These are phyloP conservation scores for Dolichomitus sp. DNA, from an alignment of 2,888 invertebrate species.

Conservation along the genomic window DNA sequence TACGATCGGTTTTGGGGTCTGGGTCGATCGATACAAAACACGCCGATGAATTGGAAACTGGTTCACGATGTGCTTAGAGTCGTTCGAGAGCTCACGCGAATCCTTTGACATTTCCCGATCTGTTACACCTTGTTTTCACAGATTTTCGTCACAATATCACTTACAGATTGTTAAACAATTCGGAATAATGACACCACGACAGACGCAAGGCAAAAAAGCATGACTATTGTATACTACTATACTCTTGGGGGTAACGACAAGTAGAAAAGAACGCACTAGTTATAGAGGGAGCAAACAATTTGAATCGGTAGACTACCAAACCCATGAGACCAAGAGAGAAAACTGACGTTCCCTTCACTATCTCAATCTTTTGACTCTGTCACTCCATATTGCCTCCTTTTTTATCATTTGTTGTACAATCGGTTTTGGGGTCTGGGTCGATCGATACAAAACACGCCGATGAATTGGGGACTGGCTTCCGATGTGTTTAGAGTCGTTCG, in stretches of 20 bases:
- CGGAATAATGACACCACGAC: neutral
- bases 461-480: slow-evolving; percentile 17
- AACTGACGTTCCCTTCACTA: slow-evolving; percentile 60
- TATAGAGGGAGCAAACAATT: slow-evolving; percentile 38
- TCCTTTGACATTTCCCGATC: slow-evolving; percentile 77
- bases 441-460: slow-evolving; percentile 54
- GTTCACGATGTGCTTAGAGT: slow-evolving; percentile 24
- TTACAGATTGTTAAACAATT: too few relatives aligned
- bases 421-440: slow-evolving; percentile 10
- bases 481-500: slow-evolving; percentile 45
- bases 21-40: slow-evolving; percentile 53
- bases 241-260: neutral
- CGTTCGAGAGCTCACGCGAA: slow-evolving; percentile 69
- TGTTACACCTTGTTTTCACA: slow-evolving; percentile 81
- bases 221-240: neutral
- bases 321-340: slow-evolving; percentile 39
- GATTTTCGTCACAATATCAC: too few relatives aligned
- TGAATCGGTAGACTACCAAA: too few relatives aligned
- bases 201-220: neutral
- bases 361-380: slow-evolving; percentile 50
- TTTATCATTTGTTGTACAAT: slow-evolving; percentile 15
- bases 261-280: slow-evolving; percentile 12
- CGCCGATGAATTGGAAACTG: slow-evolving; percentile 24
- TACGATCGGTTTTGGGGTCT: slow-evolving; percentile 58
- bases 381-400: neutral